Conservation (phyloP, 2,888 invertebrate species). For the Pantelozetes paolii region DNA sequence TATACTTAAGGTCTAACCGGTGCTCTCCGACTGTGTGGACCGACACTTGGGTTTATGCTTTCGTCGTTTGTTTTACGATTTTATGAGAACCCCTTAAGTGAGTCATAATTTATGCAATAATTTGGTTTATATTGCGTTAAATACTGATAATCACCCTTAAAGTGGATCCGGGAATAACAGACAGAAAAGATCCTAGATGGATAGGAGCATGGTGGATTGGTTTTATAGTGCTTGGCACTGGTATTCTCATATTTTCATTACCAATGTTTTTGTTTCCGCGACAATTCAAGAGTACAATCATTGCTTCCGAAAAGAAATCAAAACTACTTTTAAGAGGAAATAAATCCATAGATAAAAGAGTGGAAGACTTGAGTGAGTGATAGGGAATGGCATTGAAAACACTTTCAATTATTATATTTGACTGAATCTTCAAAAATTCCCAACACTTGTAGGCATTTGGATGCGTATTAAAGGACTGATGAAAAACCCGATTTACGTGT, state of each 20-base stretch:
- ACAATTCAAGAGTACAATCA: constrained; percentile 42
- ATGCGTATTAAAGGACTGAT: constrained; percentile 41
- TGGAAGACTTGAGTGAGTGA: not conserved
- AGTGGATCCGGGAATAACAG: constrained; percentile 46
- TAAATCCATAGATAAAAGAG: not conserved
- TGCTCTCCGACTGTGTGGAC: constrained; percentile 46
- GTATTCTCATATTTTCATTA: constrained; percentile 44
- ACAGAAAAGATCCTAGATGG: constrained; percentile 47
- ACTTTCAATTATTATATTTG: not conserved
- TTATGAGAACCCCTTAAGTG: constrained; percentile 47
- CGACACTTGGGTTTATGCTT: constrained; percentile 47
- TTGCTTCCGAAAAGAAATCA: not conserved
- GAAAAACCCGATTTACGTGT: constrained; percentile 46
- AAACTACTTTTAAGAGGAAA: not conserved
- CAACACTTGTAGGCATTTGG: not conserved
- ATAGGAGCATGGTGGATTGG: constrained; percentile 50
- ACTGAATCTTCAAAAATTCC: not conserved
- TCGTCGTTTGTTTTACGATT: constrained; percentile 46
- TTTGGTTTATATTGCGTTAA: not conserved
- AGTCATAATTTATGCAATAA: not conserved
- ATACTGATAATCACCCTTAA: not conserved
- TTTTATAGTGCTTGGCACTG: constrained; percentile 47
- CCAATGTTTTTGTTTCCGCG: constrained; percentile 48
- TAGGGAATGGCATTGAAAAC: not conserved
- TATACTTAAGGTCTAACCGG: not conserved